Conservation (phyloP, 2,888 invertebrate genomes). For the Standfussiana lucernea region DNA sequence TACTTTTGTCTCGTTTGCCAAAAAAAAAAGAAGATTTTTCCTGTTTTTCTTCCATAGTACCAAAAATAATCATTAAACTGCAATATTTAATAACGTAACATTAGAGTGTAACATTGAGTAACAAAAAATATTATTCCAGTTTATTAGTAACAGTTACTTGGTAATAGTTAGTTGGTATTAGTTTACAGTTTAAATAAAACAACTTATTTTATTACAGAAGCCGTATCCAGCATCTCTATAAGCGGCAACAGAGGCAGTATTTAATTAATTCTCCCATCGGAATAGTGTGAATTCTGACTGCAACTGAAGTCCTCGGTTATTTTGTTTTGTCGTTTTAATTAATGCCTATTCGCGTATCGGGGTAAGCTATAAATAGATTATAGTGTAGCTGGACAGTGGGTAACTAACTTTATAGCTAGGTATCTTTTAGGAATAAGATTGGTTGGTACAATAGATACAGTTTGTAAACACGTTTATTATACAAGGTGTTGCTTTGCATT, state of each 20-base stretch:
- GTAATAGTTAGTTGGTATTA: too few species aligned
- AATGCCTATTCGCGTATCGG: constrained; percentile 73
- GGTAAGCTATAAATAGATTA: constrained; percentile 34
- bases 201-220: neutral
- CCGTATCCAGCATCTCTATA: constrained; percentile 69
- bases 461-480: neutral
- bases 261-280: constrained; percentile 90
- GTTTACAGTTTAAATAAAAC: neutral
- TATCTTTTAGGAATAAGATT: neutral
- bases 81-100: neutral
- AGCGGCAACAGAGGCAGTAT: constrained; percentile 77
- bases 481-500: too few species aligned
- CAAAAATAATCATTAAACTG: too few species aligned
- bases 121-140: neutral
- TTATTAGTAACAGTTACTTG: too few species aligned
- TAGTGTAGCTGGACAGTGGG: constrained; percentile 5
- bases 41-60: too few species aligned
- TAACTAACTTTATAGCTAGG: neutral
- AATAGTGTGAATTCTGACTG: constrained; percentile 90
- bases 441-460: neutral
- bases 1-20: too few species aligned
- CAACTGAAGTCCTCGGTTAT: constrained; percentile 89
- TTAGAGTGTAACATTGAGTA: neutral
- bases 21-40: too few species aligned
- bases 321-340: constrained; percentile 90